Evolutionary conservation across 1,140 invertebrate species (phyloP).

Genomic region (Orchesella cincta): DNA sequence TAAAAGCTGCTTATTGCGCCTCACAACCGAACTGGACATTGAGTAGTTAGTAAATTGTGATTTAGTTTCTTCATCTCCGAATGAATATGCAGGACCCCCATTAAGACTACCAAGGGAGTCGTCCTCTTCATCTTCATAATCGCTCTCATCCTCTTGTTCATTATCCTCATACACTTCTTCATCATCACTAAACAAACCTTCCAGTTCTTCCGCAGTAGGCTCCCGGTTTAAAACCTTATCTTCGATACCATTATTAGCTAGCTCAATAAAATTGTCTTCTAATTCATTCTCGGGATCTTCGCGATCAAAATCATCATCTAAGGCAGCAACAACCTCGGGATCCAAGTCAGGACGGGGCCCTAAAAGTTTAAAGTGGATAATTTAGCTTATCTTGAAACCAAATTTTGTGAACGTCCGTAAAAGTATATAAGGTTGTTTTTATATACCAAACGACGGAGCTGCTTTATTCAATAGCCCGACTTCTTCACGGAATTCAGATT

Average conservation of each 20-base stretch:
- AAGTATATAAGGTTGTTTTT: too few species aligned
- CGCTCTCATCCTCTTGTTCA: conserved; percentile 54
- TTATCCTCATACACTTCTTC: conserved; percentile 57
- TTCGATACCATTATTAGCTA: conserved; percentile 68
- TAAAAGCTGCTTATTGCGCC: conserved; percentile 78
- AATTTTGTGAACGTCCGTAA: too few species aligned
- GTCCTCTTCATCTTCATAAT: conserved; percentile 59
- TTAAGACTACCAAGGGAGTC: conserved; percentile 62
- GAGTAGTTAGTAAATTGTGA: conserved; percentile 91
- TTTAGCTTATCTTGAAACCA: conserved; percentile 9
- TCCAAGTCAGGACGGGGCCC: conserved; percentile 81
- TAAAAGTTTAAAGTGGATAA: conserved; percentile 51
- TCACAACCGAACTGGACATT: conserved; percentile 87
- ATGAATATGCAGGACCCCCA: conserved; percentile 55
- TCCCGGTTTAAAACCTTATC: conserved; percentile 46
- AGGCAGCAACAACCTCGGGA: conserved; percentile 86
- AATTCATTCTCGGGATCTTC: conserved; percentile 79
- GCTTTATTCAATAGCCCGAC: conserved; percentile 87
- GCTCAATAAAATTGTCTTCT: conserved; percentile 86
- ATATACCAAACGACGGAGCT: conserved; percentile 69
- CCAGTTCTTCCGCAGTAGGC: conserved; percentile 50
- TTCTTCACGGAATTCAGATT: conserved; percentile 82
- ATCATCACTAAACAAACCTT: conserved; percentile 52
- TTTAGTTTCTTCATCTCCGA: conserved; percentile 64
- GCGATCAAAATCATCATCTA: conserved; percentile 90